Base-by-base conservation (phyloP, 2,888 invertebrate species). In the Nomada ferruginata region DNA sequence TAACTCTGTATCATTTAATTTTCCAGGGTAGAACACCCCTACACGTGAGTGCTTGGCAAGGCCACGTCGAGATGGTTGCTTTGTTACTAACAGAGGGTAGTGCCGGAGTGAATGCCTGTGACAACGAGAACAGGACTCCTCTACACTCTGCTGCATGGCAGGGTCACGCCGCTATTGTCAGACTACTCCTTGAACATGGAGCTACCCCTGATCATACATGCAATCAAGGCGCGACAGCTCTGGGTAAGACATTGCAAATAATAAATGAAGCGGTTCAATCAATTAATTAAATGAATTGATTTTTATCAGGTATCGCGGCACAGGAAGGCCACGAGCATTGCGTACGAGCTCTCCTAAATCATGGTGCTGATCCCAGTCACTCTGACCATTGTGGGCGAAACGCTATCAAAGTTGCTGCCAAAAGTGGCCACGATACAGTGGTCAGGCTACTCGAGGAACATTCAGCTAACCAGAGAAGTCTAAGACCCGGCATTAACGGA, bases 91-190 rank as follows among this genome's bases (percentile, higher is more conserved):
- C 96, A 88, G 95, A 96, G 94, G 97, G 97, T n/a, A 96, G 96
- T 71, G 98, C 98, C 2, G 95, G 96, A 89, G 97, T 98, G 0
- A 98, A 99, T 93, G 97, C 97, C 0, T 96, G 97, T 84, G 98
- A 98, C 94, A 95, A 97, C 84, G 98, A 98, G 93, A 96, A 96
- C 84, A 95, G 99, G 79, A 98, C 98, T 0, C 98, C 99, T 0
- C 94, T 99, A 83, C 99, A 99, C 94, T 98, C 98, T 52, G 98
- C 98, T 20, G 97, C 98, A 70, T 99, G 99, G 99, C 98, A 99
- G 92, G 99, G 99, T 0, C 97, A 99, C 91, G 96, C 96, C 55
- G 95, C 96, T 66, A 98, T 98, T 57, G 97, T 99, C 85, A 95
- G 96, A 78, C 94, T 98, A 55, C 94, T 98, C 18, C 94, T 99